These are phyloP conservation scores for Dipodomys merriami DNA, from an alignment of 2,113 vertebrate species.

Conservation along the genomic window DNA sequence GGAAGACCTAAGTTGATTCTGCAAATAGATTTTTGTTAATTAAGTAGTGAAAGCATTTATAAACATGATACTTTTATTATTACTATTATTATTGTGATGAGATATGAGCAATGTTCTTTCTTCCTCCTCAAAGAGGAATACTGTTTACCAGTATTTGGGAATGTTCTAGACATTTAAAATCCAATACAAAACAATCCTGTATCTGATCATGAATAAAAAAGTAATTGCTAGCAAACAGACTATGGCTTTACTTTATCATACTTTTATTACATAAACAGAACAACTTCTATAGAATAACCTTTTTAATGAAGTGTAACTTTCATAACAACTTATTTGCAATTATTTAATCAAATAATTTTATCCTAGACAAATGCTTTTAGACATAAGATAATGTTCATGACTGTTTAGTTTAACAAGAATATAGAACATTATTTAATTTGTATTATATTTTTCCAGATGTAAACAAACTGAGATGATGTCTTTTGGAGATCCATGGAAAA, in stretches of 20 bases:
- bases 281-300: slow-evolving; percentile 16
- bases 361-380: slow-evolving; percentile 39
- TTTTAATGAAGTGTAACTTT: slow-evolving; percentile 31
- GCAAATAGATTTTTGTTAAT: slow-evolving; percentile 38
- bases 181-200: slow-evolving; percentile 5
- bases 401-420: not conserved
- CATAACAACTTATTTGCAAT: not conserved
- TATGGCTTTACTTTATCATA: not conserved
- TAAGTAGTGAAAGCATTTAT: slow-evolving; percentile 18
- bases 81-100: not conserved
- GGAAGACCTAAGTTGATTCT: slow-evolving; percentile 1
- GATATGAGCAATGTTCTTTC: slow-evolving; percentile 31
- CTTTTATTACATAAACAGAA: slow-evolving; percentile 42
- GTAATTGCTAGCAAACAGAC: not conserved
- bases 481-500: slow-evolving; percentile 46
- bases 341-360: not conserved
- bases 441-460: not conserved
- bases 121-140: not conserved
- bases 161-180: slow-evolving; percentile 61
- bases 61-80: not conserved
- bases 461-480: slow-evolving; percentile 17
- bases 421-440: slow-evolving; percentile 37
- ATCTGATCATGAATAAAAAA: not conserved
- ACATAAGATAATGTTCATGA: slow-evolving; percentile 40
- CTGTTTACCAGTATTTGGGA: slow-evolving; percentile 45